Evolutionary conservation across 2,797 vertebrate species (phyloP).

Genomic region (Bryconaethiops microstoma): DNA sequence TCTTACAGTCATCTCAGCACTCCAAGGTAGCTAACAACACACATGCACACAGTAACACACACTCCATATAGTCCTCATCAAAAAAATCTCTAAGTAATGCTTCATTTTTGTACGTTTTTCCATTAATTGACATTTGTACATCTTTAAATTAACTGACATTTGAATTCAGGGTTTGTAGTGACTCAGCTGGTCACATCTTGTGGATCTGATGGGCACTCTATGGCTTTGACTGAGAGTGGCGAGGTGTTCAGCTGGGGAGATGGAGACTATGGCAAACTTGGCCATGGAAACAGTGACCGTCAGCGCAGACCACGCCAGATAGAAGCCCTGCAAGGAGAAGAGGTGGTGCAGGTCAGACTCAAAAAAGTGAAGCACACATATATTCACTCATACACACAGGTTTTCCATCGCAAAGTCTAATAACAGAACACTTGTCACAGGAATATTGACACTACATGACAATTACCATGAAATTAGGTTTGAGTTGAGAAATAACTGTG

Average conservation of each 20-base stretch:
- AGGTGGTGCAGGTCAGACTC: conserved; percentile 77
- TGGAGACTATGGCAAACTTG: conserved; percentile 84
- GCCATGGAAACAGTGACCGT: conserved; percentile 83
- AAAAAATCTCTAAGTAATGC: too few species aligned
- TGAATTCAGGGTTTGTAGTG: conserved; percentile 78
- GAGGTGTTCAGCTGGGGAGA: conserved; percentile 87
- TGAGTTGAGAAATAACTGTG: too few species aligned
- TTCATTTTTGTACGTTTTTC: too few species aligned
- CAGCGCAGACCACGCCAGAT: conserved; percentile 83
- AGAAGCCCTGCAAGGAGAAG: conserved; percentile 82
- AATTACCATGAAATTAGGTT: too few species aligned
- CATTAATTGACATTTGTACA: too few species aligned
- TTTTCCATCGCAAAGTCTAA: background rate
- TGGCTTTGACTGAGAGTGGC: conserved; percentile 83
- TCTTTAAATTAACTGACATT: background rate
- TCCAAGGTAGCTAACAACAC: conserved; percentile 82
- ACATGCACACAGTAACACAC: background rate
- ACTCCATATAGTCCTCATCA: background rate
- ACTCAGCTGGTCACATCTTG: conserved; percentile 82
- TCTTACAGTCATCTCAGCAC: conserved; percentile 93
- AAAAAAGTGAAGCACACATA: background rate
- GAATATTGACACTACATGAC: background rate
- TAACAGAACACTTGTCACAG: background rate
- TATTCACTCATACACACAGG: background rate
- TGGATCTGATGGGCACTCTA: conserved; percentile 83